These are phyloP conservation scores for Alectoris magna DNA, from an alignment of 2,797 vertebrate genomes.

Conservation along the genomic window DNA sequence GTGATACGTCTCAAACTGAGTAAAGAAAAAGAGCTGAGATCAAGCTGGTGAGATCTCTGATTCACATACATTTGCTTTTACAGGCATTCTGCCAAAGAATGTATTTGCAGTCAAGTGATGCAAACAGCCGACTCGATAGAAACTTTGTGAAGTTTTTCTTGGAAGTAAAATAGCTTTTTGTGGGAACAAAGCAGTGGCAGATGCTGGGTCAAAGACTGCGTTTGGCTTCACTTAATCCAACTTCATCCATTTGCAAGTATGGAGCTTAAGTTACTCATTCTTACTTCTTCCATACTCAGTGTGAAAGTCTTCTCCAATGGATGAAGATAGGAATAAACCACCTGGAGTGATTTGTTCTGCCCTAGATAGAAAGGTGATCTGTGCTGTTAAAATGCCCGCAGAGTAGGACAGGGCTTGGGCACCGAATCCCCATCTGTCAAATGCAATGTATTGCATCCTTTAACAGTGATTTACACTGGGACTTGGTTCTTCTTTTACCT, in stretches of 20 bases:
- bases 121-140: background rate
- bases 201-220: background rate
- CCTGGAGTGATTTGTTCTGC: background rate
- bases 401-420: background rate
- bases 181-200: background rate
- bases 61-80: background rate
- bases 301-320: background rate
- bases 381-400: background rate
- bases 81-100: background rate
- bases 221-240: background rate
- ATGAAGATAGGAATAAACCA: background rate
- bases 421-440: background rate
- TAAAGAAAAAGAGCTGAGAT: background rate
- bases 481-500: background rate
- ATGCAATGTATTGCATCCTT: background rate
- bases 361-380: background rate
- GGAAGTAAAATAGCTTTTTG: fast-evolving
- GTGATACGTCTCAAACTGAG: background rate
- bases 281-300: background rate
- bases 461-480: background rate
- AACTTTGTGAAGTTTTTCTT: background rate
- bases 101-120: background rate
- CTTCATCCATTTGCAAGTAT: background rate
- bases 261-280: background rate
- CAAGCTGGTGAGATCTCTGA: background rate